Evolutionary conservation across 2,113 vertebrate species (phyloP).

Genomic region (Tamias sibiricus): DNA sequence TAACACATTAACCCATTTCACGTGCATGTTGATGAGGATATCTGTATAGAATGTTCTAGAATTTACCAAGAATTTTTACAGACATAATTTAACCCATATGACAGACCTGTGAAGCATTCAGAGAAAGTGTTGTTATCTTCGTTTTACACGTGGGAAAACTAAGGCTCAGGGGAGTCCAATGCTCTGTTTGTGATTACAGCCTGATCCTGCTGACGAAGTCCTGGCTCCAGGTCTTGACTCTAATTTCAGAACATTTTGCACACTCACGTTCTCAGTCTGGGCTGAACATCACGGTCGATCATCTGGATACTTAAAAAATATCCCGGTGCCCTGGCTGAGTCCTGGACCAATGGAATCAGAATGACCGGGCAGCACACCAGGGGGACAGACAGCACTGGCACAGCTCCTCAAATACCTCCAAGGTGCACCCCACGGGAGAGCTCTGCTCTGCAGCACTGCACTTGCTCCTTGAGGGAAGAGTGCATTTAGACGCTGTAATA

Average conservation of each 20-base stretch:
- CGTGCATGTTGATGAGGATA: not conserved
- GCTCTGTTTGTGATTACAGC: not conserved
- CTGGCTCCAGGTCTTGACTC: not conserved
- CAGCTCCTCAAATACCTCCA: not conserved
- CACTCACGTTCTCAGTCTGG: not conserved
- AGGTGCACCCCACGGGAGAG: not conserved
- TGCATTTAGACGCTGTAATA: not conserved
- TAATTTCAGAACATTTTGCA: conserved; percentile 11
- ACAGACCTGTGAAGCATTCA: not conserved
- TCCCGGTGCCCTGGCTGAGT: not conserved
- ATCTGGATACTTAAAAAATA: not conserved
- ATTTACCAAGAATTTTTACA: not conserved
- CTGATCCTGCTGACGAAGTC: not conserved
- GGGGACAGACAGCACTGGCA: not conserved
- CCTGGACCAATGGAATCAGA: not conserved
- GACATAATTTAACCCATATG: not conserved
- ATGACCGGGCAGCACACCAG: not conserved
- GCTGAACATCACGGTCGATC: not conserved
- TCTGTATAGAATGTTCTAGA: not conserved
- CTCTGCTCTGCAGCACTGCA: too few relatives aligned
- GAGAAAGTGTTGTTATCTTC: not conserved
- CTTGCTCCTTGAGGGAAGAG: not conserved
- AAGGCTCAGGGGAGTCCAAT: not conserved
- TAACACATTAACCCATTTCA: not conserved
- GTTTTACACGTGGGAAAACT: not conserved